phyloP scores from a whole-genome alignment of 2,888 invertebrate species.

The Ommatoiulus sabulosus region DNA sequence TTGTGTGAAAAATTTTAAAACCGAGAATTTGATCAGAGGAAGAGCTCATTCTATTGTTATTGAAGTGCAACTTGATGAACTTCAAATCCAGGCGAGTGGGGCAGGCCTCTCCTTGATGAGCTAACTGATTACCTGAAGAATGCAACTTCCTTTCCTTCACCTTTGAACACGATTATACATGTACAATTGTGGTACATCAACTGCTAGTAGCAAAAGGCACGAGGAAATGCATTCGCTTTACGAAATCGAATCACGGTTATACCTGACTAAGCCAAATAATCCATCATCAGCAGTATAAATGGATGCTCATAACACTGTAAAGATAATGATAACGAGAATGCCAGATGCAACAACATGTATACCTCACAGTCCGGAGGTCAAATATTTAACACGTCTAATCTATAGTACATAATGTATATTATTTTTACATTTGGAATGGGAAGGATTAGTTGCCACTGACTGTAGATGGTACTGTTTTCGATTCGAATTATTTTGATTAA shows the following conservation, averaged over 20 bases:
- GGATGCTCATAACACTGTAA: too few species aligned
- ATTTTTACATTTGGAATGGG: too few species aligned
- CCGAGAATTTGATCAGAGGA: not conserved
- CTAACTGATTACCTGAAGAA: constrained; percentile 23
- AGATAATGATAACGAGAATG: too few species aligned
- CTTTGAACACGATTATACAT: not conserved
- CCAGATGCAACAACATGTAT: too few species aligned
- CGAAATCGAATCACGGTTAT: not conserved
- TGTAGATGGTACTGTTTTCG: too few species aligned
- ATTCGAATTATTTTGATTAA: too few species aligned
- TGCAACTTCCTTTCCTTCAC: not conserved
- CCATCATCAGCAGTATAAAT: not conserved
- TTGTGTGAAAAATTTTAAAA: constrained; percentile 9
- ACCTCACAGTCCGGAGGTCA: too few species aligned
- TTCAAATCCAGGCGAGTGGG: not conserved
- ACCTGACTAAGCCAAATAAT: not conserved
- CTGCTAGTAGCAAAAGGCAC: not conserved
- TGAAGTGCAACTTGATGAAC: constrained; percentile 25
- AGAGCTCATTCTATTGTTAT: not conserved
- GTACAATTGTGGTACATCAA: not conserved
- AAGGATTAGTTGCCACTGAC: too few species aligned
- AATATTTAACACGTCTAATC: too few species aligned
- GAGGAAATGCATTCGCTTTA: not conserved
- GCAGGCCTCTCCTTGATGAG: not conserved
- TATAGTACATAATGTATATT: too few species aligned